Evolutionary conservation across 2,797 vertebrate species (phyloP).

Genomic region (Paratrypauchen microcephalus): DNA sequence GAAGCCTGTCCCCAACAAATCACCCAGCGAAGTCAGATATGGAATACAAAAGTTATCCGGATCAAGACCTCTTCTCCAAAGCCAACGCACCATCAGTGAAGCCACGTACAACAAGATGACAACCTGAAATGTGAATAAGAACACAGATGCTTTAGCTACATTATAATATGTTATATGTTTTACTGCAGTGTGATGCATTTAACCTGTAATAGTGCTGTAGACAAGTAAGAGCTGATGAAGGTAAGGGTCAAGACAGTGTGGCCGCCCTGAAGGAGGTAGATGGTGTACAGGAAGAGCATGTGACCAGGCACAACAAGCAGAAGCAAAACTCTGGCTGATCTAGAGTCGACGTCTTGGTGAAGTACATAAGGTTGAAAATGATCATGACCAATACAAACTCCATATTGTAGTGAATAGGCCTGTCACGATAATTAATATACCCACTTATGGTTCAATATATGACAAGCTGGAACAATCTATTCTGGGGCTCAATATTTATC

Average conservation of each 20-base stretch:
- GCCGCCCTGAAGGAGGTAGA: constrained; percentile 80
- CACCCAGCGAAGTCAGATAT: constrained; percentile 89
- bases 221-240: constrained; percentile 83
- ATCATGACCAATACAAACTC: not conserved
- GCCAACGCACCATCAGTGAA: constrained; percentile 79
- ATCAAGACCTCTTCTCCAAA: constrained; percentile 83
- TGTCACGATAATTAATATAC: too few species aligned
- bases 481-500: too few species aligned
- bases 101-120: constrained; percentile 80
- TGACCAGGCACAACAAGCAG: constrained; percentile 85
- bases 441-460: too few species aligned
- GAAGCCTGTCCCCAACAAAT: constrained; percentile 86
- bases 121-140: constrained; percentile 70
- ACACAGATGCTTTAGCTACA: not conserved
- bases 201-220: constrained; percentile 81
- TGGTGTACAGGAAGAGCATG: constrained; percentile 84
- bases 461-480: too few species aligned
- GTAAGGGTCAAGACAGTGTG: constrained; percentile 69
- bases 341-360: constrained; percentile 82
- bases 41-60: constrained; percentile 90
- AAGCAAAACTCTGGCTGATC: constrained; percentile 83
- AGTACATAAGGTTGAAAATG: not conserved
- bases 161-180: not conserved
- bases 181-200: not conserved
- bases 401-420: not conserved